Evolutionary conservation across 2,113 vertebrate species (phyloP), one percentile per base, ranked within the genome.

Genomic region (Lycaon pictus): DNA sequence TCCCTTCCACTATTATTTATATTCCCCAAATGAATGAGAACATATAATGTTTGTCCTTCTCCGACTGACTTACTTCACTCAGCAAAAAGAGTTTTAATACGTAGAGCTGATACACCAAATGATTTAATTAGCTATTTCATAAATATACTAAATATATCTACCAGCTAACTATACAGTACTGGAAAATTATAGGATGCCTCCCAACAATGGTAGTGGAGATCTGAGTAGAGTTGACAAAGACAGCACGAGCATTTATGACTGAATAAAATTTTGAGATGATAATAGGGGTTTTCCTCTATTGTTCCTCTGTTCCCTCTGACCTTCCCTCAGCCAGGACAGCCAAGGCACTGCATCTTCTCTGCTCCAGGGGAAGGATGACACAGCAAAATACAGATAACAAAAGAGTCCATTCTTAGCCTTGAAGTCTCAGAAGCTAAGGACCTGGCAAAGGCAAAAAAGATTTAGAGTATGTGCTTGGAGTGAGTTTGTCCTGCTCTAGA

Each of bases 371-470:
- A 95, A 83, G 15, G 58, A 96, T 93, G 96, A 98, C 94, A 94
- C 94, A 97, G 97, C 98, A 97, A 71, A 97, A 92, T 69, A 55
- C 90, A 95, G 76, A 87, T 65, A 88, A 97, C 87, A 97, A 93
- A 97, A 77, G 87, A 96, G 58, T 32, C 76, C 90, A 17, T 98
- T 98, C 95, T 96, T 80, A 85, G 93, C 80, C 80, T 88, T 67
- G 27, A 56, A 56, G 80, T 91, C 84, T 88, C 86, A 19, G 65
- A 95, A 90, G 27, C 94, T 95, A 96, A 95, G 76, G 43, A 77
- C 43, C 48, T 90, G 92, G 79, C 95, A 93, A 69, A 91, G 82
- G 43, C 72, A 72, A 79, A 77, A 67, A 77, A 67, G 63, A n/a
- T 76, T 85, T 82, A 60, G 3, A 88, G 65, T 67, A 37, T 51